Conservation (phyloP, 2,888 invertebrate species). For the Drosophila maculinotata region DNA sequence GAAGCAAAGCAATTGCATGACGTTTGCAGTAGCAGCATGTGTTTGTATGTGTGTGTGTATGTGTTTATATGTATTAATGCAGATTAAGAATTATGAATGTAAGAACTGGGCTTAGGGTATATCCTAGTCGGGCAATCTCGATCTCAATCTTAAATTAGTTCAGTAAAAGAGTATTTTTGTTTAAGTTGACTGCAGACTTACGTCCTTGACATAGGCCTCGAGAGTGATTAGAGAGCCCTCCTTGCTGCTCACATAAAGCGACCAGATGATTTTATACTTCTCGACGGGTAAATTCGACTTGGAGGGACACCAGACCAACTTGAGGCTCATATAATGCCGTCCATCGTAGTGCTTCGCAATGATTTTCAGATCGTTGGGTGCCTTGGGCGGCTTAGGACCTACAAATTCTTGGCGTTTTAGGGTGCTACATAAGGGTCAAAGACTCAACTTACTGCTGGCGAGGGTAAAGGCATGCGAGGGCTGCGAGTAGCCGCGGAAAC, state of each 20-base stretch:
- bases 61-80: too few species aligned
- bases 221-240: constrained; percentile 82
- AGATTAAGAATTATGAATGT: too few species aligned
- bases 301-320: constrained; percentile 89
- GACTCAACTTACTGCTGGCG: constrained; percentile 78
- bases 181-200: constrained; percentile 46
- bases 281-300: constrained; percentile 90
- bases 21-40: too few species aligned
- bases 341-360: constrained; percentile 79
- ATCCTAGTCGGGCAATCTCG: too few species aligned
- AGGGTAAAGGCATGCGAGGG: constrained; percentile 87
- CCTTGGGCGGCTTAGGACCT: constrained; percentile 84
- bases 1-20: too few species aligned
- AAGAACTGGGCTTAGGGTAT: too few species aligned
- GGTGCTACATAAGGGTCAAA: too few species aligned
- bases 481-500: constrained; percentile 90
- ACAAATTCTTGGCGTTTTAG: constrained; percentile 5
- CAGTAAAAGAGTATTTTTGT: too few species aligned
- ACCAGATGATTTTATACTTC: constrained; percentile 91
- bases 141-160: too few species aligned
- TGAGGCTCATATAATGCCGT: constrained; percentile 86
- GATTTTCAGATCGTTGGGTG: constrained; percentile 82
- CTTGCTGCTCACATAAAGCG: constrained; percentile 87
- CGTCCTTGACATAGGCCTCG: constrained; percentile 82
- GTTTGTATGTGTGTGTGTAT: too few species aligned